These are phyloP conservation scores for Tribolium castaneum DNA, from an alignment of 1,140 invertebrate species.

Conservation along the genomic window DNA sequence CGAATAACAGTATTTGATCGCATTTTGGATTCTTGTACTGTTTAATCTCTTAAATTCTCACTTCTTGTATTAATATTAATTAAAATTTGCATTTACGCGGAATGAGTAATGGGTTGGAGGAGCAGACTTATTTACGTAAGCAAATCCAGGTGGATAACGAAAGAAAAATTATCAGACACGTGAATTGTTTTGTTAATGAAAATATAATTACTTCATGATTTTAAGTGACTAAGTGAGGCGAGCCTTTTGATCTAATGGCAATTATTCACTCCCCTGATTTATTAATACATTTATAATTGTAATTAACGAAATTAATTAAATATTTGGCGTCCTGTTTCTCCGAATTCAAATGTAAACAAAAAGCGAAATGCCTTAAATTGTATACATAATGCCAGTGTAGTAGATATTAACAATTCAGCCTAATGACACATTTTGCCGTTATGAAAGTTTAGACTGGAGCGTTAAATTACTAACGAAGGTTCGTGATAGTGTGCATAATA, in stretches of 20 bases:
- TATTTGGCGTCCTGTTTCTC: not conserved
- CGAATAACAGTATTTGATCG: not conserved
- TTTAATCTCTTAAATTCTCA: not conserved
- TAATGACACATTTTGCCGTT: conserved; percentile 34
- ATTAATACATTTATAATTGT: not conserved
- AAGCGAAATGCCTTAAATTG: not conserved
- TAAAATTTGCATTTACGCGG: not conserved
- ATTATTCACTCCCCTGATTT: not conserved
- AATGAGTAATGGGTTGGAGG: not conserved
- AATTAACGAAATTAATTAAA: not conserved
- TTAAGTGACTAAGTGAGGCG: not conserved
- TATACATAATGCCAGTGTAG: conserved; percentile 1
- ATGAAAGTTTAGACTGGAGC: conserved; percentile 23
- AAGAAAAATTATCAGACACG: not conserved
- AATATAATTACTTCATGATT: not conserved
- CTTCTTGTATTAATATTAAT: not conserved
- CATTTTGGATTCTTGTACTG: not conserved
- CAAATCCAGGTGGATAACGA: not conserved
- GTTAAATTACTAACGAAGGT: conserved; percentile 30
- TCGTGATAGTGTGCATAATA: conserved; percentile 26
- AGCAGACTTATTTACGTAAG: not conserved
- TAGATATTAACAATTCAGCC: conserved; percentile 26
- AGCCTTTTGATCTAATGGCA: not conserved
- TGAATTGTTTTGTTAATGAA: not conserved
- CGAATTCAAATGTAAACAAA: not conserved